phyloP scores from a whole-genome alignment of 2,113 vertebrate species.

The Guaruba guarouba region DNA sequence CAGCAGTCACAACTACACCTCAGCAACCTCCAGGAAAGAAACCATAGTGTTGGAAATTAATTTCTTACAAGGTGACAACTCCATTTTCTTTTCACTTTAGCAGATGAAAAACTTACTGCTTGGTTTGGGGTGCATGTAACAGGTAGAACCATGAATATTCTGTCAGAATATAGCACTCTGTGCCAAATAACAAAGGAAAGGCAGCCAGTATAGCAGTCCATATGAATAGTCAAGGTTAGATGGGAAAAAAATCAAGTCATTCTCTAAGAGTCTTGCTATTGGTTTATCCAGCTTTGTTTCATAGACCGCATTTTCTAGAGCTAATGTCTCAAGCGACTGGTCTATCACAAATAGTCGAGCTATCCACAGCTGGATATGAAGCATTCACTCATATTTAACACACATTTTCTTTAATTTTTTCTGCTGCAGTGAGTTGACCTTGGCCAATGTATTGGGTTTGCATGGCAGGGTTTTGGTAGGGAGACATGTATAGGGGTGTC shows the following conservation, averaged over 20 bases:
- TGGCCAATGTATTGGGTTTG: neutral
- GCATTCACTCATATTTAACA: neutral
- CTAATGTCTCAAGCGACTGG: neutral
- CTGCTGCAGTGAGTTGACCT: neutral
- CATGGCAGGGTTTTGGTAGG: neutral
- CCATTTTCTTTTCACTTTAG: neutral
- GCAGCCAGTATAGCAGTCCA: neutral
- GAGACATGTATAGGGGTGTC: neutral
- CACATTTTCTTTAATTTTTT: neutral
- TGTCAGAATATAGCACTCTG: neutral
- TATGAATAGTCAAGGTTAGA: neutral
- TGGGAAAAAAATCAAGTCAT: neutral
- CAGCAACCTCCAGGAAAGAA: neutral
- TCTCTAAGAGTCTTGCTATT: neutral
- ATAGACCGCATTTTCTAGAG: neutral
- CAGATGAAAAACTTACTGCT: neutral
- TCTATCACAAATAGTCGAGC: neutral
- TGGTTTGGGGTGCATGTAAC: neutral
- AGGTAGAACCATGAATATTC: neutral
- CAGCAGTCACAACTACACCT: neutral
- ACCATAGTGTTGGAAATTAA: neutral
- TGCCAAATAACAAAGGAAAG: neutral
- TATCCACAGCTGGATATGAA: neutral
- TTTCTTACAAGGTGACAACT: constrained; percentile 7
- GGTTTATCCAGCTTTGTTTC: neutral